Evolutionary conservation across 92 coral and sea anemone species (phyloP), one percentile per base, ranked within the genome.

Genomic region (Chrysogorgia sp.): DNA sequence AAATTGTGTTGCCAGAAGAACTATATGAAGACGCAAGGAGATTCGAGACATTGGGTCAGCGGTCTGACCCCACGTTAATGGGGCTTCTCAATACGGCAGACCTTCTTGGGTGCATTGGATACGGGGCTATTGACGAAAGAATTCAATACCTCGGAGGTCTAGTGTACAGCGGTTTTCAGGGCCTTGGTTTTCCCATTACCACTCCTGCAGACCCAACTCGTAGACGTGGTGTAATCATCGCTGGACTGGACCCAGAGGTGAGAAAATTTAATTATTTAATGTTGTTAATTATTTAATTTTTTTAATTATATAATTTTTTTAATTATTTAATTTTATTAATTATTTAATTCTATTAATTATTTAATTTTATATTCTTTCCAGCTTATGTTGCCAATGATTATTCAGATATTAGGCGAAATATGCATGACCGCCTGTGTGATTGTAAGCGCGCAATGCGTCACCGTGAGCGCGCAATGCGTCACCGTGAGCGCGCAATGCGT

Each of bases 21-120:
- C 74, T 67, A 22, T 24, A 23, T 30, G 0, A 25, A 0, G 86
- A 80, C 34, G 74, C 74, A 29, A 33, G 2, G 19, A 53, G 24
- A 71, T 86, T 89, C 61, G 88, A 89, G 66, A 67, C 75, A 75
- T 63, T 83, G 35, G 90, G 93, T 43, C 93, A 89, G 67, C 82
- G 90, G 19, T 80, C 84, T 37, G 93, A 89, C 50, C 75, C 83
- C 66, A 89, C 63, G 8, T 58, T 89, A 24, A 75, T 89, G 25
- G 84, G 90, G 0, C 24, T 89, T 67, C 83, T 89, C 47, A 70
- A 85, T 69, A 89, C 90, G 24, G 90, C 90, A 0, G 92, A 89
- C 2, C 29, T 89, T 12, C 60, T 89, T 81, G 89, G 79, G 20
- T 49, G 64, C 0, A 89, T 89, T 23, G 90, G 87, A 32, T 89